Evolutionary conservation across 2,888 invertebrate species (phyloP).

Genomic region (Eilema griseolum): DNA sequence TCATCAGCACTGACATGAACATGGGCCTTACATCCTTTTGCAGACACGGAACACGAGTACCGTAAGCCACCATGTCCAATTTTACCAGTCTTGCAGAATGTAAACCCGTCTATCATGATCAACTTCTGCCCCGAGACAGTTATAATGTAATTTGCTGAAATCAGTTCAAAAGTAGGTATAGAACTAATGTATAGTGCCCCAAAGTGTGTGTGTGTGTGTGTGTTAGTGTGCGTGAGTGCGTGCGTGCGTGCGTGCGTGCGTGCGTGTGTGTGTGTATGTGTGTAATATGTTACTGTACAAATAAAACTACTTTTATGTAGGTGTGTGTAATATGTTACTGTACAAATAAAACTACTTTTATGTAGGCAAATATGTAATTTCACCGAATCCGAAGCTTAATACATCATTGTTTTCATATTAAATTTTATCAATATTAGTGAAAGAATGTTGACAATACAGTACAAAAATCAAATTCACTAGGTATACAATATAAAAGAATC

Average conservation of each 20-base stretch:
- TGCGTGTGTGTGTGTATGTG: too few relatives aligned
- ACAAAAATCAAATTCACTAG: background rate
- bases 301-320: background rate
- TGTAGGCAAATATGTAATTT: background rate
- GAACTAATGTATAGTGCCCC: too few relatives aligned
- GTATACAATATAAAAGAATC: too few relatives aligned
- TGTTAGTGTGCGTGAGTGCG: too few relatives aligned
- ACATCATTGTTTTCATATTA: background rate
- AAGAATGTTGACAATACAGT: too few relatives aligned
- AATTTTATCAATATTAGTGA: background rate
- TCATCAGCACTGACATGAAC: constrained; percentile 25
- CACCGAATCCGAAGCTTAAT: too few relatives aligned
- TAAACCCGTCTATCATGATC: constrained; percentile 47
- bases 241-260: too few relatives aligned
- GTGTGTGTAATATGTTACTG: too few relatives aligned
- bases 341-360: background rate
- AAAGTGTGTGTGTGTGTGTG: too few relatives aligned
- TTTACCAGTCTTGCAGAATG: constrained; percentile 43
- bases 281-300: background rate
- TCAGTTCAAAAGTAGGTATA: background rate
- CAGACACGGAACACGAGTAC: constrained; percentile 55
- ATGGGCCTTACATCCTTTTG: constrained; percentile 35
- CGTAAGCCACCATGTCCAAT: constrained; percentile 44
- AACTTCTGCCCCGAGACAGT: constrained; percentile 37
- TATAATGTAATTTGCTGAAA: constrained; percentile 26